Evolutionary conservation across 2,797 vertebrate species (phyloP), one percentile per base, ranked within the genome.

Genomic region (Streptopelia turtur): DNA sequence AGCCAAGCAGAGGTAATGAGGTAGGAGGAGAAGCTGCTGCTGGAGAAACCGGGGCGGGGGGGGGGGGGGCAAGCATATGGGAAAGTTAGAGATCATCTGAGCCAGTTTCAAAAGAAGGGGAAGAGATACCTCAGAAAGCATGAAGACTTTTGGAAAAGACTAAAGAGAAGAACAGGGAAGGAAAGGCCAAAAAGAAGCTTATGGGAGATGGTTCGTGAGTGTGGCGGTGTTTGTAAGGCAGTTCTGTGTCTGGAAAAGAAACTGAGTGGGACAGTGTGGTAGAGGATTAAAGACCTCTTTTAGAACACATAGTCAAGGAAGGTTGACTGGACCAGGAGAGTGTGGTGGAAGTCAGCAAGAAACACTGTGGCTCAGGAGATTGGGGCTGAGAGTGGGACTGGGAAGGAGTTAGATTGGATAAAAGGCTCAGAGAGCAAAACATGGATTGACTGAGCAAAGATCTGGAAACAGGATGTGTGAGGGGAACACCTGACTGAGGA

Each of bases 1-100:
- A 82, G 64, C 49, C 86, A 96, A 83, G 47, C 3, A 71, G 59
- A 90, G 82, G 71, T 95, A 92, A 95, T 78, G 14, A 66, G 33
- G 71, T 13, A 43, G 92, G 55, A 95, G 63, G 45, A 89, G 64
- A 78, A 85, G 28, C 12, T 83, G 18, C 55, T 76, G 28, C 41
- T 90, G 56, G 39, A 87, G 79, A 87, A 83, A 81, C 11, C 49
- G 45, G 25, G 16, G n/a, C 11, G 10, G 37, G 10, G 12, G 37
- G 9, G 8, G 17, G 6, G 3, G 31, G 4, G 39, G 39, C 43
- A 79, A 66, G 9, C 35, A 49, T 49, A 49, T 37, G 65, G 78
- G 37, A 89, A 84, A 91, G 52, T 63, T 25, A 59, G 49, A 81
- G 22, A 41, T 91, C 31, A 39, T 83, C 33, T 79, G 59, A 84